Evolutionary conservation across 2,797 vertebrate species (phyloP).

Genomic region (Odontamblyopus rebecca): DNA sequence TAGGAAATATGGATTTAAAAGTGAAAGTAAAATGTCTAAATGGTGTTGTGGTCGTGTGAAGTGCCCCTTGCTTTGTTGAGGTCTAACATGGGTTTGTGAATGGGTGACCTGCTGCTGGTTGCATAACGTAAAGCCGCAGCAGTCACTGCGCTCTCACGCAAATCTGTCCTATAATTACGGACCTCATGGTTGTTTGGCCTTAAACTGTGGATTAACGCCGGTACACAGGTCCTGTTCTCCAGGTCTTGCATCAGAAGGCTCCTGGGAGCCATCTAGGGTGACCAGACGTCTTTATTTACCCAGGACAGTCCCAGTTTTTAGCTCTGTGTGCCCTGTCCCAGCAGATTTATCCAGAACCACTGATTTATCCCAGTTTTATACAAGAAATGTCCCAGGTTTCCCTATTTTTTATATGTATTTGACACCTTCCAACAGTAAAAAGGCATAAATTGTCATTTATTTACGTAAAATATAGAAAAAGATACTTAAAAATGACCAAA

Average conservation of each 20-base stretch:
- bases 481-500: too few relatives aligned
- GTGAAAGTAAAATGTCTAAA: not conserved
- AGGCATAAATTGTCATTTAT: too few relatives aligned
- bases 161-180: slow-evolving; percentile 23
- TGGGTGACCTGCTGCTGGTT: slow-evolving; percentile 50
- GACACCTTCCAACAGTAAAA: too few relatives aligned
- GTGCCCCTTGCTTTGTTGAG: slow-evolving; percentile 19
- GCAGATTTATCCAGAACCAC: too few relatives aligned
- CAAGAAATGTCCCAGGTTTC: too few relatives aligned
- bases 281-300: too few relatives aligned
- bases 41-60: not conserved
- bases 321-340: too few relatives aligned
- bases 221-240: not conserved
- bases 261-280: too few relatives aligned
- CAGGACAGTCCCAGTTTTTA: too few relatives aligned
- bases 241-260: not conserved
- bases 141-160: slow-evolving; percentile 22
- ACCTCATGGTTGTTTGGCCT: slow-evolving; percentile 15
- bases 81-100: slow-evolving; percentile 18
- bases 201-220: slow-evolving; percentile 28
- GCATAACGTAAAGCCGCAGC: slow-evolving; percentile 58
- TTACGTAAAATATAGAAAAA: too few relatives aligned
- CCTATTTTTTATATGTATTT: too few relatives aligned
- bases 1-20: not conserved
- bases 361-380: too few relatives aligned